Base-by-base conservation (phyloP, 2,113 vertebrate species). In the Eulemur rufifrons region DNA sequence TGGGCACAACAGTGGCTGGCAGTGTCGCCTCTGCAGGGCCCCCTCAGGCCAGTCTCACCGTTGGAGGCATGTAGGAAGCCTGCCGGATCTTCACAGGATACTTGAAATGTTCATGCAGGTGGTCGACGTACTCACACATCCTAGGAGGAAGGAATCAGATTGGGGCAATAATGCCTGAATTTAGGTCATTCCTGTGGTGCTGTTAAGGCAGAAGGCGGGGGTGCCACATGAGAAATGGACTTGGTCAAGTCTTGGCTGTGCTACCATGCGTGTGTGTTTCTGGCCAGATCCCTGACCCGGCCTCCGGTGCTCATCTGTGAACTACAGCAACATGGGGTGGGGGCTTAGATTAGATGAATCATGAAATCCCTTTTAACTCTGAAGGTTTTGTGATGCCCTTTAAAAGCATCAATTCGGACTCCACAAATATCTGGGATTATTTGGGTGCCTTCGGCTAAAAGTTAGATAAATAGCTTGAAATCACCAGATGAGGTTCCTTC, bases 121-220 rank as follows among this genome's bases (percentile, higher is more conserved):
- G 99, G 86, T 99, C 99, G 5, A 99, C 99, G 52, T 99, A 99
- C 82, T 99, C 99, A 80, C 99, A 99, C 99, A 99, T 99, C 97
- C 99, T 99, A 82, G n/a, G n/a, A 76, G 93, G 71, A 90, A 86
- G 89, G 2, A 94, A 66, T 39, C 5, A 56, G 45, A 56, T 29
- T 64, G n/a, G 42, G 34, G 42, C 66, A 59, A 34, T n/a, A 27
- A 39, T 50, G 47, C n/a, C 52, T 68, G 6, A 56, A 61, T 20
- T 78, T 39, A 42, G 37, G 13, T 29, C 0, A 29, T 32, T 47
- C 12, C 5, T 11, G 27, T 45, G 27, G 15, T 34, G 37, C 54
- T 54, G 1, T n/a, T 45, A 25, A 37, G 39, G 64, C 76, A 32
- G 34, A 47, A 91, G 47, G 12, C 32, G 37, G 0, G 0, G 42